Percentiles rank a stretch among this genome's conserved stretches.
These are phyloP conservation scores for Cydia strobilella DNA, from an alignment of 1,140 invertebrate genomes.

Conservation along the genomic window DNA sequence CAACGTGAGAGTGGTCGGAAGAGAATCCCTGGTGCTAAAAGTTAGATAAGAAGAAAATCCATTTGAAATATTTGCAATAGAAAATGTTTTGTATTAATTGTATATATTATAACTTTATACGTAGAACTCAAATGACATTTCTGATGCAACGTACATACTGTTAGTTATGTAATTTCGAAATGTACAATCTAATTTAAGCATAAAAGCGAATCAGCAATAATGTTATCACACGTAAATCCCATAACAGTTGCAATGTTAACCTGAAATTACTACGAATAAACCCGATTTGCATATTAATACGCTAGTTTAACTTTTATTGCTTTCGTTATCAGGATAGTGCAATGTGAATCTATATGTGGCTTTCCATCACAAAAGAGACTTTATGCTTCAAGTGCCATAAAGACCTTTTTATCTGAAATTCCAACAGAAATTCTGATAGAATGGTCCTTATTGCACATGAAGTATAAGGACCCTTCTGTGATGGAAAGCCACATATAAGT, in stretches of 20 bases:
- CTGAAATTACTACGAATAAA: not conserved
- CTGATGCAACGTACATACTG: too few relatives aligned
- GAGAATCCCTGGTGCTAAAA: conserved; percentile 62
- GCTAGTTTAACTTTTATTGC: conserved; percentile 11
- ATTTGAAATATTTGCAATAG: not conserved
- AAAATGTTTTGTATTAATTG: too few relatives aligned
- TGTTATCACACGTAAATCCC: not conserved
- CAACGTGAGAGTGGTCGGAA: conserved; percentile 43
- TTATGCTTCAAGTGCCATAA: too few relatives aligned
- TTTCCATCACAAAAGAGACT: too few relatives aligned
- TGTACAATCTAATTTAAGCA: not conserved
- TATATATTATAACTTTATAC: too few relatives aligned
- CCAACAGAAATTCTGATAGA: too few relatives aligned
- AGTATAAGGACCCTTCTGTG: too few relatives aligned
- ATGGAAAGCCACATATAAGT: too few relatives aligned
- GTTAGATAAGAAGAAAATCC: conserved; percentile 30
- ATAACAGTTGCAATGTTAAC: not conserved
- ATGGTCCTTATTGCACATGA: too few relatives aligned
- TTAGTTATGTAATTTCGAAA: too few relatives aligned
- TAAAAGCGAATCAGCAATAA: not conserved
- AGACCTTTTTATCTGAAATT: too few relatives aligned
- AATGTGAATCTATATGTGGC: not conserved
- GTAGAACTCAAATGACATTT: too few relatives aligned
- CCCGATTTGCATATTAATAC: not conserved
- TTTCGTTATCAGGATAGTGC: not conserved